Evolutionary conservation across 2,797 vertebrate genomes (phyloP), one percentile per base, ranked within the genome.

Genomic region (Arrhamphus sclerolepis): DNA sequence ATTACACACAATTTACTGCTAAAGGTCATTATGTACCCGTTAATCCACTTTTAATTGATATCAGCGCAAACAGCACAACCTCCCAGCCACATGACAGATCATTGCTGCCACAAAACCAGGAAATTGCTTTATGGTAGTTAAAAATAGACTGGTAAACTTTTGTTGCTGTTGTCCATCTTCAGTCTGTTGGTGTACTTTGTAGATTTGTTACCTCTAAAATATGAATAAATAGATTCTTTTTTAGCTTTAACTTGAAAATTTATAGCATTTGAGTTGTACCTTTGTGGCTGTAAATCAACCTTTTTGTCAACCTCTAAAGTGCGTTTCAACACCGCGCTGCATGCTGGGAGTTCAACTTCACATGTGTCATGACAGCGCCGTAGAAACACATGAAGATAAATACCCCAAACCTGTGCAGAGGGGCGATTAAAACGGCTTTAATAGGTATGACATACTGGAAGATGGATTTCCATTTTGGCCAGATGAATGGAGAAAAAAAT

Each of bases 1-100:
- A 94, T 94, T 93, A 93, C 92, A 93, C 93, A 93, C 93, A 93
- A 94, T 93, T 94, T 94, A 94, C 93, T 93, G 92, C 92, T 93
- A 94, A 94, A 94, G 93, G 93, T 94, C 92, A 93, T 93, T 93
- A 93, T 93, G 92, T 91, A 92, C 91, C 92, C 92, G 92, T 93
- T 93, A 94, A 93, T 94, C 92, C 92, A 92, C 92, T 93, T 94
- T 93, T 93, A 93, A 93, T 93, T 94, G 93, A 93, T 93, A 93
- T 93, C 91, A 91, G 90, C 88, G 90, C 90, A 93, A 93, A 94
- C 92, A 93, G 91, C 90, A 91, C 90, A 93, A 92, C 91, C 90
- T 92, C 87, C 82, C 90, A 89, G 90, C 91, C 91, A 90, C 90
- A 89, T 89, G 91, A 92, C 90, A 87, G 91, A 91, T 92, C 89